phyloP scores from a whole-genome alignment of 2,888 invertebrate species.

The Scaptomyza tumidula region DNA sequence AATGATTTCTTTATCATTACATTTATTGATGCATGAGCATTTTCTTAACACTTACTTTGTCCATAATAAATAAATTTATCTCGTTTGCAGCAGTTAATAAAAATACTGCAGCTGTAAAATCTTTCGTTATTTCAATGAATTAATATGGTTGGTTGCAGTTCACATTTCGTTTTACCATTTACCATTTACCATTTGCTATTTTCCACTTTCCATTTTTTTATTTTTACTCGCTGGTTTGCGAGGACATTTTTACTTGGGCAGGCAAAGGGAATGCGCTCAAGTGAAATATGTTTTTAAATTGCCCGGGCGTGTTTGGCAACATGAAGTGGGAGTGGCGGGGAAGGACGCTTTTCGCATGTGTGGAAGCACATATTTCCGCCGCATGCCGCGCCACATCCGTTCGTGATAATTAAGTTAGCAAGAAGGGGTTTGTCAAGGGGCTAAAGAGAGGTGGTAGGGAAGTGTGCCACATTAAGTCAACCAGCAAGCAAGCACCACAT shows the following conservation, averaged over 20 bases:
- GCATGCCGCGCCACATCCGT: constrained; percentile 75
- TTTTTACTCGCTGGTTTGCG: not conserved
- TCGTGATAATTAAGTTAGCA: constrained; percentile 71
- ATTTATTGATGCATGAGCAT: no score
- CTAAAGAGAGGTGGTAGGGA: not conserved
- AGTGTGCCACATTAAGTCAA: constrained; percentile 37
- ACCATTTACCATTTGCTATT: constrained; percentile 17
- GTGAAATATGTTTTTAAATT: constrained; percentile 78
- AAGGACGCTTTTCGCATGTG: constrained; percentile 3
- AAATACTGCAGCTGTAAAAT: not conserved
- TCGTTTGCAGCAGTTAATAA: constrained; percentile 14
- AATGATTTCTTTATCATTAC: no score
- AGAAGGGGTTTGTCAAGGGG: not conserved
- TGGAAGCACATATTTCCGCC: constrained; percentile 61
- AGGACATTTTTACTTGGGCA: constrained; percentile 41
- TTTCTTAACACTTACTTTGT: not conserved
- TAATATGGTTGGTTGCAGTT: constrained; percentile 41
- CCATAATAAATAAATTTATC: constrained; percentile 15
- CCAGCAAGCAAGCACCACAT: constrained; percentile 12
- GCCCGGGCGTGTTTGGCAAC: constrained; percentile 71
- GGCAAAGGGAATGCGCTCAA: constrained; percentile 55
- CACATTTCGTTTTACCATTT: constrained; percentile 30
- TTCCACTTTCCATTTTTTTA: constrained; percentile 11
- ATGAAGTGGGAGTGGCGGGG: constrained; percentile 44
- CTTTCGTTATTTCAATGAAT: constrained; percentile 41